Conservation (phyloP, 92 coral and sea anemone genomes). For the Metridium senile region DNA sequence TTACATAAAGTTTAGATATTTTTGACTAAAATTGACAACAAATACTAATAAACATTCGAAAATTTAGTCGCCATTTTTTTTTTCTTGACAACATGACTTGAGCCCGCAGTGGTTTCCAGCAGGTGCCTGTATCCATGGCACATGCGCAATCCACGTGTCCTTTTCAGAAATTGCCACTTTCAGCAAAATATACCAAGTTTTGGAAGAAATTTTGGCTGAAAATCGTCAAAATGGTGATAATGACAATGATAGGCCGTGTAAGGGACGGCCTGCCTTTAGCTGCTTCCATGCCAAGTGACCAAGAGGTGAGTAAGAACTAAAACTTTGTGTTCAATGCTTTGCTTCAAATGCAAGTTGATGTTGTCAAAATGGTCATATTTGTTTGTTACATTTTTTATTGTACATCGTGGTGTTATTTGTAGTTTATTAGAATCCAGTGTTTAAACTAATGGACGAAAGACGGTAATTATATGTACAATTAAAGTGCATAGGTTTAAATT, state of each 20-base stretch:
- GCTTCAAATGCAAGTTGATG: constrained; percentile 1
- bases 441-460: too few relatives aligned
- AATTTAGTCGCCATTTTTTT: too few relatives aligned
- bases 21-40: too few relatives aligned
- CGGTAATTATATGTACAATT: too few relatives aligned
- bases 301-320: constrained; percentile 65
- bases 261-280: constrained; percentile 95
- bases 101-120: constrained; percentile 39
- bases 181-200: constrained; percentile 18
- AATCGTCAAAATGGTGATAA: constrained; percentile 77
- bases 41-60: not conserved
- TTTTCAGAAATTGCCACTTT: constrained; percentile 31
- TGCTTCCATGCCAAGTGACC: constrained; percentile 96
- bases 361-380: not conserved
- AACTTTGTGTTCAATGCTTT: not conserved
- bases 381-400: not conserved
- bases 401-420: too few relatives aligned
- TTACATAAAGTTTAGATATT: not conserved
- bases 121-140: constrained; percentile 48
- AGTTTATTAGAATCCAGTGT: too few relatives aligned
- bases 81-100: not conserved
- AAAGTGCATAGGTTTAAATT: too few relatives aligned
- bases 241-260: constrained; percentile 99
- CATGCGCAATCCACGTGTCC: constrained; percentile 99
- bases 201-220: constrained; percentile 6